phyloP scores from a whole-genome alignment of 2,797 vertebrate genomes.

The Lacerta bilineata region DNA sequence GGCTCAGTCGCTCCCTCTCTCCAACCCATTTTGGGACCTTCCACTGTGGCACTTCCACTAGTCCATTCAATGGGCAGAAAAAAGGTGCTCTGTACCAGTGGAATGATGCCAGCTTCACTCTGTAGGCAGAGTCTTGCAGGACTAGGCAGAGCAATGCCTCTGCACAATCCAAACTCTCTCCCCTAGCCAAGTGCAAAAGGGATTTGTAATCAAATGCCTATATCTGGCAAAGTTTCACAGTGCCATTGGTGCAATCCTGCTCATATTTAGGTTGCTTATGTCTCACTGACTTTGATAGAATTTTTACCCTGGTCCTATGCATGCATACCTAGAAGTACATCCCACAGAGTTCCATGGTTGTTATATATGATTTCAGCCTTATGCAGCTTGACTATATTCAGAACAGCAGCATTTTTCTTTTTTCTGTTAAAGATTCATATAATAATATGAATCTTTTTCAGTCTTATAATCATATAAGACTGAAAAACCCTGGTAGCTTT shows the following conservation, averaged over 20 bases:
- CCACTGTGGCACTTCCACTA: no score
- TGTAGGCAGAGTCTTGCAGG: no score
- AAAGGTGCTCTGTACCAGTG: no score
- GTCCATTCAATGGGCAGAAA: no score
- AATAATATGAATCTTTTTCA: neutral
- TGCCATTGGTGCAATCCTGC: neutral
- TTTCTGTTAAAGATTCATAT: neutral
- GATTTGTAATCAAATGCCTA: neutral
- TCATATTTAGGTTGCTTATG: neutral
- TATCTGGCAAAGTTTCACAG: neutral
- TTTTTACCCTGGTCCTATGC: neutral
- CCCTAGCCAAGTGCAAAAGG: no score
- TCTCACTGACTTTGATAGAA: neutral
- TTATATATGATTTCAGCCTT: neutral
- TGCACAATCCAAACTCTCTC: no score
- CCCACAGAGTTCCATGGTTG: neutral
- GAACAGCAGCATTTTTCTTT: neutral
- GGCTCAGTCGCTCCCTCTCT: no score
- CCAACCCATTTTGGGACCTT: no score
- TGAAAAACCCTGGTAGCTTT: no score
- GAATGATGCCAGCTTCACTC: no score
- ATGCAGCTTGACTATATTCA: neutral
- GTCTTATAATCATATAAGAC: neutral
- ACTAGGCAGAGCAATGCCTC: no score
- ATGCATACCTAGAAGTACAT: neutral